Percentiles rank a stretch among this genome's conserved stretches.
Evolutionary conservation across 37 sponge, comb jelly and placozoan species (phyloP).

Genomic region (Amphimedon queenslandica): DNA sequence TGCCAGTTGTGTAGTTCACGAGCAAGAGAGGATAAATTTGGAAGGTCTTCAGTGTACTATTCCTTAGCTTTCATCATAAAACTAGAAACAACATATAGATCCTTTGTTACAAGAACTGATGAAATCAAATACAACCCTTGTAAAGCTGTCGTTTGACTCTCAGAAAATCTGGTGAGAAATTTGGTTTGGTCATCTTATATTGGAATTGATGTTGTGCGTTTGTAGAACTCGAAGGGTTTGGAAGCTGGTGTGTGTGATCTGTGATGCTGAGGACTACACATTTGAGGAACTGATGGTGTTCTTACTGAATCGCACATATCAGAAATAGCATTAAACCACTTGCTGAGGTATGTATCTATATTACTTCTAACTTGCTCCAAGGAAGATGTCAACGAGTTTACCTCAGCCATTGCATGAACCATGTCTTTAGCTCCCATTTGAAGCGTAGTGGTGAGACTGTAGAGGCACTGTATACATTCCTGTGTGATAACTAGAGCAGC

Average conservation of each 20-base stretch:
- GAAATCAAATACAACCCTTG: constrained; percentile 9
- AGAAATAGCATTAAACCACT: constrained; percentile 36
- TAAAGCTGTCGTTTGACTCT: constrained; percentile 39
- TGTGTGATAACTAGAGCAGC: constrained; percentile 51
- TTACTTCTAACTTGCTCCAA: constrained; percentile 34
- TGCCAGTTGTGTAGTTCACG: constrained; percentile 25
- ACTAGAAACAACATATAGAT: background rate
- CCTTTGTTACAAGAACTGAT: constrained; percentile 6
- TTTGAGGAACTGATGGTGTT: constrained; percentile 26
- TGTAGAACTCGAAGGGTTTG: constrained; percentile 18
- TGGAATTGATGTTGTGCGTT: constrained; percentile 22
- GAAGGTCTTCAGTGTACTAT: constrained; percentile 5
- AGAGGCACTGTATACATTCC: constrained; percentile 35
- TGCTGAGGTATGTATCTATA: constrained; percentile 8
- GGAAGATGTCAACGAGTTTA: constrained; percentile 18
- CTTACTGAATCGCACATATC: constrained; percentile 18
- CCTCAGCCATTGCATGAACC: constrained; percentile 45
- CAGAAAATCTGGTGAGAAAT: constrained; percentile 8
- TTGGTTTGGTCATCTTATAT: constrained; percentile 24
- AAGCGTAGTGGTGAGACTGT: constrained; percentile 35
- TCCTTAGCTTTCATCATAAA: background rate
- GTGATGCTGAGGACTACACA: constrained; percentile 34
- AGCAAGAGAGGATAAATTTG: background rate
- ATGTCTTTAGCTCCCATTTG: constrained; percentile 62
- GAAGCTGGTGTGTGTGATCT: constrained; percentile 21